Conservation (phyloP, 2,888 invertebrate genomes). For the Rhopalosiphum nymphaeae region DNA sequence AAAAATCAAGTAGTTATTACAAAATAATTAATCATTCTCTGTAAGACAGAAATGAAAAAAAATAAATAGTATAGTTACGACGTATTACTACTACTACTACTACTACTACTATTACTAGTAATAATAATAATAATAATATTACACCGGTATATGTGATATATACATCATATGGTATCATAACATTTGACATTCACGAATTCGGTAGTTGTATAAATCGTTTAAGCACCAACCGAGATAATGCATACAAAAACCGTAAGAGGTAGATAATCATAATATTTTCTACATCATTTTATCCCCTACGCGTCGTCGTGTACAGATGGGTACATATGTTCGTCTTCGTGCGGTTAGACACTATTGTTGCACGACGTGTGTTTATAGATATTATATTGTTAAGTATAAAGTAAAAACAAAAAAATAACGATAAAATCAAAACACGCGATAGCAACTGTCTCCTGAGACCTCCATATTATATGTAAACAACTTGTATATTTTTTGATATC, state of each 20-base stretch:
- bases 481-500: slow-evolving; percentile 6
- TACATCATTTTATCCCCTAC: background rate
- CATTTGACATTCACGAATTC: slow-evolving; percentile 56
- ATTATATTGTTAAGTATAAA: background rate
- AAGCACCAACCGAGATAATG: background rate
- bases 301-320: too few relatives aligned
- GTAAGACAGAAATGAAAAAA: background rate
- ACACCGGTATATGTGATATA: background rate
- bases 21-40: slow-evolving; percentile 45
- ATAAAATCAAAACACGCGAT: slow-evolving; percentile 52
- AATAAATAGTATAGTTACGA: background rate
- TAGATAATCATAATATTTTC: slow-evolving; percentile 21
- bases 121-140: too few relatives aligned
- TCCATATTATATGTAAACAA: too few relatives aligned
- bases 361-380: background rate
- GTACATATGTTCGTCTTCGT: background rate
- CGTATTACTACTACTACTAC: background rate
- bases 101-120: background rate
- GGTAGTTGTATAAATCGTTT: slow-evolving; percentile 34
- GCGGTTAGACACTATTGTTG: slow-evolving; percentile 38
- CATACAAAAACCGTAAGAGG: background rate
- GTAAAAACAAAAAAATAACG: background rate
- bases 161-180: background rate
- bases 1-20: background rate
- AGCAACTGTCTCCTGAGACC: background rate